Base-by-base conservation (phyloP, 2,888 invertebrate species). In the Tigriopus californicus region DNA sequence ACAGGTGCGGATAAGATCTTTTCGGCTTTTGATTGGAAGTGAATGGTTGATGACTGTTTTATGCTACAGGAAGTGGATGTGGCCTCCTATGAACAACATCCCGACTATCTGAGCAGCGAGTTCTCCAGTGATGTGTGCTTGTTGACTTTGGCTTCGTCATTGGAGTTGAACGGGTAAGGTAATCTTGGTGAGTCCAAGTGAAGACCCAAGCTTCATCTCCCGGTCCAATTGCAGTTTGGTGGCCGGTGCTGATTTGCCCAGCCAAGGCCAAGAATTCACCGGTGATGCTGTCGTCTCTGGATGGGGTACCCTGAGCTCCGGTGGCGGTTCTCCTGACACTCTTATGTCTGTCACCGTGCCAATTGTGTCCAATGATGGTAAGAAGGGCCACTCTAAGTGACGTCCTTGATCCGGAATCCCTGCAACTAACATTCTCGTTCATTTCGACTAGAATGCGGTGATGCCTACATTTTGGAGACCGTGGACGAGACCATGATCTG, bases 81-180 rank as follows among this genome's bases (percentile, higher is more conserved):
- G 33, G 3, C 33, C 8, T 3, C 33, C 33, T 33, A 33, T 33
- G 33, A 33, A 33, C 33, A 33, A 33, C 33, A 33, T 33, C 33
- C 33, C 33, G 33, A 33, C 33, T 33, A 33, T 8, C 8, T 8
- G 33, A 33, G 33, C 8, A 8, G 4, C 33, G 33, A 3, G 76
- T 33, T 33, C 33, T 78, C 78, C 51, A 82, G 83, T 65, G 91
- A 92, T 68, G 82, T 92, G 61, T 89, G 83, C 0, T 68, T 92
- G 1, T 69, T 91, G 0, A 76, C 77, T 61, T 70, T 88, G 55
- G 71, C 65, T 51, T 5, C 67, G 65, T 61, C 67, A 63, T 61
- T 64, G 10, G 33, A 3, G n/a, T 59, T 63, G 42, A 62, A 63
- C 56, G 55, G 60, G 10, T 60, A 53, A 33, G 62, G 56, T 3